These are phyloP conservation scores for Theocolax elegans DNA, from an alignment of 1,140 invertebrate genomes.

Conservation along the genomic window DNA sequence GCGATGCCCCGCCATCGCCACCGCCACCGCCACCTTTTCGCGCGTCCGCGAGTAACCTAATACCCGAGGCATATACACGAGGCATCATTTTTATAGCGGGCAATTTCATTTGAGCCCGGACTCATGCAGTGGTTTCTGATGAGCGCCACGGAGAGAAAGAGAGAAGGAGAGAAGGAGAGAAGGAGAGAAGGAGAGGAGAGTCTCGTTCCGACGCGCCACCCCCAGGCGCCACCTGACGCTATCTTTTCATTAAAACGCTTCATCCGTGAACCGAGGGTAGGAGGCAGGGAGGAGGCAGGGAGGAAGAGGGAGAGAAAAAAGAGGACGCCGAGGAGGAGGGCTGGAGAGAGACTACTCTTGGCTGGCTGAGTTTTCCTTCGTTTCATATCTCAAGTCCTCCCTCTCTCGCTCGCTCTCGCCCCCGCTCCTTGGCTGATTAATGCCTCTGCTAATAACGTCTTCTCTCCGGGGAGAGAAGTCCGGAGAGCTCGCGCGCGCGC, in stretches of 20 bases:
- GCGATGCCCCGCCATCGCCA: no score
- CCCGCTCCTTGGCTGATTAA: constrained; percentile 57
- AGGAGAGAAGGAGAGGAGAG: no score
- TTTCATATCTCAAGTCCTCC: constrained; percentile 62
- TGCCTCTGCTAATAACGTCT: constrained; percentile 67
- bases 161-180: no score
- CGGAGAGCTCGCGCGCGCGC: constrained; percentile 32
- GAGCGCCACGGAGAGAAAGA: constrained; percentile 58
- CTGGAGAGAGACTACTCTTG: constrained; percentile 37
- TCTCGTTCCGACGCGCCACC: neutral
- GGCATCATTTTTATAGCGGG: constrained; percentile 64
- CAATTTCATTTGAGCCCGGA: constrained; percentile 66
- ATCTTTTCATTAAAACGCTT: constrained; percentile 67
- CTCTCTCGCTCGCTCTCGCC: constrained; percentile 37
- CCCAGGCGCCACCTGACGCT: constrained; percentile 39
- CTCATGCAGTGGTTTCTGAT: constrained; percentile 66
- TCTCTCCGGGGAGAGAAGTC: constrained; percentile 55
- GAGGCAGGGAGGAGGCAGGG: constrained; percentile 23
- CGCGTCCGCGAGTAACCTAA: constrained; percentile 51
- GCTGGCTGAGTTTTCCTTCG: constrained; percentile 55
- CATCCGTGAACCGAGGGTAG: constrained; percentile 55
- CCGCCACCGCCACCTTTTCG: constrained; percentile 9
- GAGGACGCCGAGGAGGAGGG: constrained; percentile 26
- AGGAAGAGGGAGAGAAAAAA: constrained; percentile 24
- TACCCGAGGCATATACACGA: constrained; percentile 58